phyloP scores from a whole-genome alignment of 2,888 invertebrate species.

The Pegoplata infirma region DNA sequence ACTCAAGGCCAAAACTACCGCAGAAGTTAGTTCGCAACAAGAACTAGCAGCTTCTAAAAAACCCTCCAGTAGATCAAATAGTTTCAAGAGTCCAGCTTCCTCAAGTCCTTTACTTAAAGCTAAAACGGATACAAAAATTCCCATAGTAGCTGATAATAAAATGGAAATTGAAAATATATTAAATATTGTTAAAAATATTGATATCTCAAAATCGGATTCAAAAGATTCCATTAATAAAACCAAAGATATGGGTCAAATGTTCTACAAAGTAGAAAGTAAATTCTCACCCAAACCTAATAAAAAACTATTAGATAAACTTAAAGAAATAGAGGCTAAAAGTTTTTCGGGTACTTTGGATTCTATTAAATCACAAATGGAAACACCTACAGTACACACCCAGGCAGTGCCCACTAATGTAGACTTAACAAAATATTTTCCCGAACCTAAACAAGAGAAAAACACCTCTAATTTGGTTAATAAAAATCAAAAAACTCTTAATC shows the following conservation, averaged over 20 bases:
- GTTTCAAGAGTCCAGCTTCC: slow-evolving; percentile 65
- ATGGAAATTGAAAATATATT: slow-evolving; percentile 73
- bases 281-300: slow-evolving; percentile 66
- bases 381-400: slow-evolving; percentile 74
- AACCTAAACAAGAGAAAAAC: slow-evolving; percentile 73
- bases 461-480: slow-evolving; percentile 71
- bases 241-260: slow-evolving; percentile 70
- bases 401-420: slow-evolving; percentile 70
- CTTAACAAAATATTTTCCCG: slow-evolving; percentile 77
- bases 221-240: no score
- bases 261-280: slow-evolving; percentile 69
- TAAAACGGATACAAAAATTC: slow-evolving; percentile 45
- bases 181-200: slow-evolving; percentile 70
- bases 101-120: slow-evolving; percentile 49
- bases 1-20: background rate
- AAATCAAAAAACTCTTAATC: slow-evolving; percentile 77
- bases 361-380: slow-evolving; percentile 75
- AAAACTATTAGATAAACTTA: slow-evolving; percentile 71
- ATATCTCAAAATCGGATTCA: slow-evolving; percentile 60
- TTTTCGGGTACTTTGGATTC: slow-evolving; percentile 77
- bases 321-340: slow-evolving; percentile 75
- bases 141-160: slow-evolving; percentile 63
- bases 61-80: slow-evolving; percentile 66
- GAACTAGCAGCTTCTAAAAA: slow-evolving; percentile 55
- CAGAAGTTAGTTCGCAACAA: background rate